These are phyloP conservation scores for Riparia riparia DNA, from an alignment of 2,113 vertebrate species.

Conservation along the genomic window DNA sequence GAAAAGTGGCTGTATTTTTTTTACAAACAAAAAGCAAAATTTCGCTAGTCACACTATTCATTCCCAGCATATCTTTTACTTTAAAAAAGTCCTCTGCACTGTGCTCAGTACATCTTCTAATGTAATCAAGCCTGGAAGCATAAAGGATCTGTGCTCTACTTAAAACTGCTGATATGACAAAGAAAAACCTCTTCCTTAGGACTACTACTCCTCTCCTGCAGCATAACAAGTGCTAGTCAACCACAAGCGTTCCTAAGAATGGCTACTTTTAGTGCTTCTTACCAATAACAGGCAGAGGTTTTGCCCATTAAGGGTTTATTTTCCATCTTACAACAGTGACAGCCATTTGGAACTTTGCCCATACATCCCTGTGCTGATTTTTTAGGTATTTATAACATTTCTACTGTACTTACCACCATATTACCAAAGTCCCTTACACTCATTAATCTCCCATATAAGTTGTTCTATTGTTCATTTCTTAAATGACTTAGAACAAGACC, in stretches of 20 bases:
- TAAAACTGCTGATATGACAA: slow-evolving; percentile 56
- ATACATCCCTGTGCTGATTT: slow-evolving; percentile 14
- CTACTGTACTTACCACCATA: slow-evolving; percentile 22
- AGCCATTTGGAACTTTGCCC: slow-evolving; percentile 47
- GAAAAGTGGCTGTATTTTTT: not conserved
- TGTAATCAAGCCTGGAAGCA: not conserved
- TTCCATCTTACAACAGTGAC: slow-evolving; percentile 31
- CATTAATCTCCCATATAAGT: slow-evolving; percentile 57
- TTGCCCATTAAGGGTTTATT: slow-evolving; percentile 64
- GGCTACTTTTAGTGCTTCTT: slow-evolving; percentile 65
- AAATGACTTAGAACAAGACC: slow-evolving; percentile 46
- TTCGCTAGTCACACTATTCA: not conserved
- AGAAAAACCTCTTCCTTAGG: slow-evolving; percentile 65
- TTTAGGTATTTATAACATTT: slow-evolving; percentile 68
- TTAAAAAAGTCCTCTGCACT: not conserved
- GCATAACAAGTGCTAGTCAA: slow-evolving; percentile 53
- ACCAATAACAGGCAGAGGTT: slow-evolving; percentile 64
- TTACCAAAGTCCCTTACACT: not conserved
- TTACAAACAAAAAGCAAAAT: not conserved
- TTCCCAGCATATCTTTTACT: not conserved
- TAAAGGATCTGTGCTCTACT: slow-evolving; percentile 31
- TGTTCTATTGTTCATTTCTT: slow-evolving; percentile 47
- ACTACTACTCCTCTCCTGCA: not conserved
- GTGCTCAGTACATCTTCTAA: not conserved
- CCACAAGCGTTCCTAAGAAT: slow-evolving; percentile 62